Conservation (phyloP, 2,888 invertebrate species). For the Mythimna loreyi region DNA sequence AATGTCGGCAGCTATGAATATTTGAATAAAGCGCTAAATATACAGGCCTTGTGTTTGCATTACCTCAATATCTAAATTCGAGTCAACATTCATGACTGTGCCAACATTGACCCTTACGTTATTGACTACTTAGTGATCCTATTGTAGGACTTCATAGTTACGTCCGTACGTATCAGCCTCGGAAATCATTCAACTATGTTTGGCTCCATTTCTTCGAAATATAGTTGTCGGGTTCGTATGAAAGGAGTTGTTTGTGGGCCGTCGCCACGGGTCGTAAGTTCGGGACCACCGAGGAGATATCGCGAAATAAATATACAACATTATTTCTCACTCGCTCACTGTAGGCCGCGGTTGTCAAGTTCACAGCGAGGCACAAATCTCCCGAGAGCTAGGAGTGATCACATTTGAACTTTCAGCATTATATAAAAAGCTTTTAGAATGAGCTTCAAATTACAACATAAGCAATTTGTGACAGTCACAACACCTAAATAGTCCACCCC, state of each 20-base stretch:
- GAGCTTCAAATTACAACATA: not conserved
- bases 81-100: not conserved
- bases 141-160: not conserved
- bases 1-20: conserved; percentile 7
- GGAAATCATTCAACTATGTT: not conserved
- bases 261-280: not conserved
- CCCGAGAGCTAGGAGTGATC: conserved; percentile 1
- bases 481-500: not conserved
- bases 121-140: conserved; percentile 1
- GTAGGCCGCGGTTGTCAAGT: not conserved
- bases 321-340: conserved; percentile 2
- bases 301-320: conserved; percentile 16
- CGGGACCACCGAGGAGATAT: not conserved
- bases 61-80: not conserved
- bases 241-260: not conserved
- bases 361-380: not conserved
- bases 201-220: not conserved
- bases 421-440: not conserved
- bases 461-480: not conserved
- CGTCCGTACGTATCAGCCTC: not conserved
- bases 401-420: conserved; percentile 1
- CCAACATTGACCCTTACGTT: not conserved
- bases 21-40: conserved; percentile 10
- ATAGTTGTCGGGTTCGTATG: not conserved
- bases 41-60: not conserved